Evolutionary conservation across 1,140 invertebrate genomes (phyloP).

Genomic region (Pogonomyrmex barbatus): DNA sequence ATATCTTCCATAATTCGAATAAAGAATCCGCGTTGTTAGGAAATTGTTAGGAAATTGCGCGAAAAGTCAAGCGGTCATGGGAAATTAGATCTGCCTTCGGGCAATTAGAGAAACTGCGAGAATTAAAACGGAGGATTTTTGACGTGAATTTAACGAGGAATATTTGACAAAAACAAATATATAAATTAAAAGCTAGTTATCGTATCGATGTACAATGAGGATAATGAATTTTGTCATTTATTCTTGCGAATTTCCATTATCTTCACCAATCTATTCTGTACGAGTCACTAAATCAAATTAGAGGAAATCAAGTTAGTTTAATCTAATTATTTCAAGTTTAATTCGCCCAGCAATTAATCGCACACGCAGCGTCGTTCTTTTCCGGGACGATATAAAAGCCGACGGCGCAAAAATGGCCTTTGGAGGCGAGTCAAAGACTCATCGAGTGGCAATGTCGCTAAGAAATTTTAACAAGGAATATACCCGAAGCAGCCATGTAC

Average conservation of each 20-base stretch:
- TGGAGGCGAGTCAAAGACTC: neutral
- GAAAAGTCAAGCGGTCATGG: constrained; percentile 6
- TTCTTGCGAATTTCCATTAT: neutral
- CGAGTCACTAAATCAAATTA: neutral
- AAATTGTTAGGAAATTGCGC: constrained; percentile 24
- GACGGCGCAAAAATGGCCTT: neutral
- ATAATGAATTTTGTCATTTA: neutral
- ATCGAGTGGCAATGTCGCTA: neutral
- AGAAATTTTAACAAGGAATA: constrained; percentile 65
- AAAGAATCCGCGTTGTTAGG: constrained; percentile 13
- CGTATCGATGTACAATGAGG: neutral
- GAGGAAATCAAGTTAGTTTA: neutral
- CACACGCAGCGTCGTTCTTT: neutral
- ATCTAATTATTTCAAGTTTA: constrained; percentile 12
- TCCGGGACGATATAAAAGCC: neutral
- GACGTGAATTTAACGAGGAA: neutral
- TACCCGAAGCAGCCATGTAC: constrained; percentile 98
- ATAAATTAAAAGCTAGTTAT: constrained; percentile 14
- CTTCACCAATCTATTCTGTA: too few species aligned
- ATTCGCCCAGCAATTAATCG: constrained; percentile 1
- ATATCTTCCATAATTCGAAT: constrained; percentile 7
- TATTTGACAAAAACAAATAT: neutral
- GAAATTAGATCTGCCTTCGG: constrained; percentile 24
- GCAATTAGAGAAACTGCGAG: neutral
- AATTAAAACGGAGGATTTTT: constrained; percentile 4